A percentile compares a stretch with the other conserved stretches of the same genome.
phyloP scores from a whole-genome alignment of 1,140 invertebrate species.

The Vanessa tameamea region DNA sequence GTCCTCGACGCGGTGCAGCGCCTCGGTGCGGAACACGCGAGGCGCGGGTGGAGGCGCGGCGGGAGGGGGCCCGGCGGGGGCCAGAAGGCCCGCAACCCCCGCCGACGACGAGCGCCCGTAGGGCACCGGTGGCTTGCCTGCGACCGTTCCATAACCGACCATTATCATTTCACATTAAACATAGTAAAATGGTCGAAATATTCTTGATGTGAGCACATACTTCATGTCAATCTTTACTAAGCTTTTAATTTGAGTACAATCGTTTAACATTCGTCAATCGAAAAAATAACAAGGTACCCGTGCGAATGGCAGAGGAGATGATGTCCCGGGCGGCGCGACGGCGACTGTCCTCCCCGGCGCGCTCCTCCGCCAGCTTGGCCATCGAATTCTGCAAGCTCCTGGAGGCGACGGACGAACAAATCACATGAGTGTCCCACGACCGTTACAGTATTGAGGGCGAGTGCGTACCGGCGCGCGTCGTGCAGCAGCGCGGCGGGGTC shows the following conservation, averaged over 20 bases:
- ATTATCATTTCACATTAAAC: neutral
- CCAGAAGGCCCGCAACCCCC: constrained; percentile 62
- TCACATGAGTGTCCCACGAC: too few species aligned
- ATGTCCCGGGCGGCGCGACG: constrained; percentile 72
- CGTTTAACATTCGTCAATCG: neutral
- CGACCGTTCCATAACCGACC: neutral
- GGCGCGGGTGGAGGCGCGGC: constrained; percentile 39
- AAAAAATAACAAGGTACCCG: constrained; percentile 53
- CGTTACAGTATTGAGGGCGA: too few species aligned
- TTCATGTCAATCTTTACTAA: neutral
- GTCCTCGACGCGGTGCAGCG: constrained; percentile 74
- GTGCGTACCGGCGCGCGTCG: constrained; percentile 65
- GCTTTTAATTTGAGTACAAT: too few species aligned
- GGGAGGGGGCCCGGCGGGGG: constrained; percentile 48
- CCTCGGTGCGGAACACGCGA: constrained; percentile 73
- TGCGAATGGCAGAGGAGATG: constrained; percentile 71
- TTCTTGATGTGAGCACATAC: too few species aligned
- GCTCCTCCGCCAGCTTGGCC: constrained; percentile 77
- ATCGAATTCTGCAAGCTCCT: constrained; percentile 77
- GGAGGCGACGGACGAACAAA: neutral
- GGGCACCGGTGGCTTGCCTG: constrained; percentile 82
- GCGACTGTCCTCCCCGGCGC: constrained; percentile 77
- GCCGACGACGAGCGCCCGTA: constrained; percentile 82
- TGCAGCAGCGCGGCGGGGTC: constrained; percentile 68
- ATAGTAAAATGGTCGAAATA: too few species aligned